phyloP scores from a whole-genome alignment of 2,888 invertebrate species.

The Ochlodes sylvanus region DNA sequence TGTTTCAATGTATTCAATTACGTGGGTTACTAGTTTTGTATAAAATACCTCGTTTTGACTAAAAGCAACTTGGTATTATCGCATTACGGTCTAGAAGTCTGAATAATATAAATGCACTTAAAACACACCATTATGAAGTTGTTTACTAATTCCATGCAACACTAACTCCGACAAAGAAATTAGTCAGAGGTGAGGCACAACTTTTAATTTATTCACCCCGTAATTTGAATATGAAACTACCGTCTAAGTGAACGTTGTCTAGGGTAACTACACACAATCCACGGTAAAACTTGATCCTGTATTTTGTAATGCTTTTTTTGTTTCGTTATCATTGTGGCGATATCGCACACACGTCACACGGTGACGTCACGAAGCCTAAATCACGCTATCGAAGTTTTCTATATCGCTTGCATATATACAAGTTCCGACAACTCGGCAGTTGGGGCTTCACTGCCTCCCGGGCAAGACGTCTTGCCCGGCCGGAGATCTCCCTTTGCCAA shows the following conservation, averaged over 20 bases:
- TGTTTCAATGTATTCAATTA: no score
- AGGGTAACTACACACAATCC: constrained; percentile 1
- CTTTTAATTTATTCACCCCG: constrained; percentile 71
- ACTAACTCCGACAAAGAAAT: constrained; percentile 67
- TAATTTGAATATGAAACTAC: constrained; percentile 69
- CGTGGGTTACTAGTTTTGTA: no score
- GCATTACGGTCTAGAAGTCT: constrained; percentile 5
- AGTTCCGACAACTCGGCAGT: no score
- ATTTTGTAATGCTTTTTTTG: background rate
- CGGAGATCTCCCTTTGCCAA: no score
- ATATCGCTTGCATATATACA: no score
- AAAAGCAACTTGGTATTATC: background rate
- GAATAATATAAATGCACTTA: constrained; percentile 40
- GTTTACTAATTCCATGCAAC: constrained; percentile 65
- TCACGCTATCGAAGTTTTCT: no score
- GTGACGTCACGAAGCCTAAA: no score
- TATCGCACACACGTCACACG: no score
- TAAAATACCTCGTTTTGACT: background rate
- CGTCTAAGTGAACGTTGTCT: constrained; percentile 38
- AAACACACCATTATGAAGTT: constrained; percentile 53
- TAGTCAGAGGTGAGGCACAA: constrained; percentile 52
- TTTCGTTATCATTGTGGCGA: background rate
- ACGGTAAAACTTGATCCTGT: background rate
- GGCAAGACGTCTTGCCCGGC: no score
- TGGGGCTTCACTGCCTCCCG: no score